Evolutionary conservation across 2,888 invertebrate species (phyloP), one percentile per base, ranked within the genome.

Genomic region (Gasteruption jaculator): DNA sequence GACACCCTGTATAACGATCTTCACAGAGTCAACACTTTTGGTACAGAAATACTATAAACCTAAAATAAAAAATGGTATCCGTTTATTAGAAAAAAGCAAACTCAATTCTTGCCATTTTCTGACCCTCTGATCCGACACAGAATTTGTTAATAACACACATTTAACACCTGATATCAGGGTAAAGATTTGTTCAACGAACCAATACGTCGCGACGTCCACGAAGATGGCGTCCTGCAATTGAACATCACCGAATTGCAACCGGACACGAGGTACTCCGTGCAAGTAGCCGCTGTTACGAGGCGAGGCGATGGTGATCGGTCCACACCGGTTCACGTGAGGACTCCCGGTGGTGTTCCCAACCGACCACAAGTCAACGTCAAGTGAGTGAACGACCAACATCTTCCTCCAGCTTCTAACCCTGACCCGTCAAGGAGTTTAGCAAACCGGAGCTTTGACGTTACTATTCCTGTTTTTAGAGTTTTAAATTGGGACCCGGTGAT

Each of bases 301-400:
- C 93, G 93, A 71, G 99, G 99, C 29, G 97, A 99, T 70, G 99
- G 99, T 14, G 88, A 91, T 69, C 79, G 94, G 51, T 94, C 94
- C 66, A 75, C 83, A 46, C 87, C 91, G 16, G 86, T 86, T 41
- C 82, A 82, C 46, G 85, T 92, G 2, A 86, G 83, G 72, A 99
- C 97, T 2, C 92, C 92, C 19, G 94, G 95, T 39, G 93, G 93
- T 51, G 93, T 92, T 38, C 92, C 92, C 25, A 87, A 87, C 53
- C 76, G 87, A 57, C 90, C 92, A 29, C 82, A 83, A 42, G 82
- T 92, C 37, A 86, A 80, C 60, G 76, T 89, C 33, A 90, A 89
- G 86, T 86, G 72, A 74, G 78, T 68, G 11, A 30, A n/a, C n/a
- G 18, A 34, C 26, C 14, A 39, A 43, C 24, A 31, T 31, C 22